A percentile compares a stretch with the other conserved stretches of the same genome.
phyloP scores from a whole-genome alignment of 2,797 vertebrate genomes.

The Takifugu ocellatus region DNA sequence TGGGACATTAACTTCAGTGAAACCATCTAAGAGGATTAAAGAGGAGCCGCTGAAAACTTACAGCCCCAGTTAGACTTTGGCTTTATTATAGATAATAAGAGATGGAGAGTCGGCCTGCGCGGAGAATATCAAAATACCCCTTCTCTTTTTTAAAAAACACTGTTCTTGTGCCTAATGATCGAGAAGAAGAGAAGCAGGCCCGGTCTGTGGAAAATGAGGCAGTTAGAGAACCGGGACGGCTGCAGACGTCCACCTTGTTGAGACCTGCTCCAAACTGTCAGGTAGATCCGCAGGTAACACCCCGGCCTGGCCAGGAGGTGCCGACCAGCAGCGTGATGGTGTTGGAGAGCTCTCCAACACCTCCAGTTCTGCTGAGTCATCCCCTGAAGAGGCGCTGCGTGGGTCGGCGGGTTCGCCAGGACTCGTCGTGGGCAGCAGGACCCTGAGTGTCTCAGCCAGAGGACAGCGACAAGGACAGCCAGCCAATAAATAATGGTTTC shows the following conservation, averaged over 20 bases:
- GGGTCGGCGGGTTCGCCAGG: slow-evolving; percentile 38
- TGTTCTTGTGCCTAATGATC: too few relatives aligned
- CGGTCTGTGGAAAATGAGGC: neutral
- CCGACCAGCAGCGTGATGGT: slow-evolving; percentile 13
- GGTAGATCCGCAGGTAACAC: slow-evolving; percentile 40
- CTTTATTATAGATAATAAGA: neutral
- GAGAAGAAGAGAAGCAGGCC: too few relatives aligned
- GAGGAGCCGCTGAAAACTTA: neutral
- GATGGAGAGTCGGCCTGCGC: neutral
- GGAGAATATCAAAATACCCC: neutral
- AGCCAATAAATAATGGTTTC: slow-evolving; percentile 26
- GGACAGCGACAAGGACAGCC: slow-evolving; percentile 61
- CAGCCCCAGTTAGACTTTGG: too few relatives aligned
- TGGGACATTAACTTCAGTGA: neutral
- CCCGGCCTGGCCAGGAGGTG: slow-evolving; percentile 10
- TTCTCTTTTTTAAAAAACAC: too few relatives aligned
- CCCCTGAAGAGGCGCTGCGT: slow-evolving; percentile 40
- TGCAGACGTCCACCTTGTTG: slow-evolving; percentile 31
- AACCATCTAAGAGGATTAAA: neutral
- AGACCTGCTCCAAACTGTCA: slow-evolving; percentile 41
- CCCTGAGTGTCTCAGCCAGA: slow-evolving; percentile 45
- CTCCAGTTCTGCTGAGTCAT: slow-evolving; percentile 66
- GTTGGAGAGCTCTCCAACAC: slow-evolving; percentile 44
- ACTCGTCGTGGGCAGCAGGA: slow-evolving; percentile 32
- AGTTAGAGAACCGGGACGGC: slow-evolving; percentile 44